Base-by-base conservation (phyloP, 1,140 invertebrate species). In the Lordiphosa mommai region DNA sequence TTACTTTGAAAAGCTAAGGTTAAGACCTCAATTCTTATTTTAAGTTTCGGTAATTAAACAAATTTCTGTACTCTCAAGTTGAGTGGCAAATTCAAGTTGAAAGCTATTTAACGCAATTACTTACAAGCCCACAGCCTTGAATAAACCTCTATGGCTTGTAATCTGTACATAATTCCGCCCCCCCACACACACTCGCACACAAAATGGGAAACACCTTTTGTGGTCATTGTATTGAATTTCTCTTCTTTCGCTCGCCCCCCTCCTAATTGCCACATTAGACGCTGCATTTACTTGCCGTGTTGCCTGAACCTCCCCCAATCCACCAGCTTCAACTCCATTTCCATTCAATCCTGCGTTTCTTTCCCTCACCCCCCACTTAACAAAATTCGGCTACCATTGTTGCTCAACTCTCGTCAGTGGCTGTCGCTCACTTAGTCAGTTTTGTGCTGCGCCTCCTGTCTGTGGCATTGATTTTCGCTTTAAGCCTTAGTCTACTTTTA, bases 401-500 rank as follows among this genome's bases (percentile, higher is more conserved):
- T 66, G 58, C 56, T 63, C 52, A 55, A 43, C 40, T 43, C 49
- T 73, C 66, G 71, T 64, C 71, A 67, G 71, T 50, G 71, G 64
- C 71, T 68, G 64, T 74, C 71, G 71, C 71, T 74, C 71, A 69
- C 70, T 68, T 64, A 74, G 72, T 73, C 64, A 47, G 29, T 60
- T 52, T 61, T 38, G 17, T 37, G 23, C 48, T 44, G 32, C 17
- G 34, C 47, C 40, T 14, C 23, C 59, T 53, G 65, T 74, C 59
- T 50, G 48, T 65, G 71, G 71, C 72, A 76, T 73, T 73, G 71
- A 73, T 73, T 73, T 73, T 73, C 71, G 69, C 71, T 73, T 72
- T 73, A 61, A 65, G 61, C 69, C 69, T 37, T 76, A 76, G 56
- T 70, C 66, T 71, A 70, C 66, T 66, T 49, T 76, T 67, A 56